These are phyloP conservation scores for Drosophila littoralis DNA, from an alignment of 1,140 invertebrate species.

Conservation along the genomic window DNA sequence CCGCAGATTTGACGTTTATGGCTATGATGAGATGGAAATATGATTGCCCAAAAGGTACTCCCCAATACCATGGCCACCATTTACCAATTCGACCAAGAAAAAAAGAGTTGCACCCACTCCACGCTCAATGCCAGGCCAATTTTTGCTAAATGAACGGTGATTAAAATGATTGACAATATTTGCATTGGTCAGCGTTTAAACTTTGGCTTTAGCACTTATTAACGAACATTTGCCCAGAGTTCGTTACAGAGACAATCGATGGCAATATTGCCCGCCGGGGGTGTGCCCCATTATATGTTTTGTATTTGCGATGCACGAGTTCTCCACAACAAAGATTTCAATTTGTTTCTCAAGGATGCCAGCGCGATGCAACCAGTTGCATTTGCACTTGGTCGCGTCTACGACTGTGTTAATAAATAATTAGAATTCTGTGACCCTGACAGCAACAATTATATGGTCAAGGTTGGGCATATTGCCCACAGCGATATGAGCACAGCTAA, in stretches of 20 bases:
- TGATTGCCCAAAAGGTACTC: constrained; percentile 52
- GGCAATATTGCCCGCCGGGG: constrained; percentile 44
- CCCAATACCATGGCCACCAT: constrained; percentile 19
- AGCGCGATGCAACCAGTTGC: constrained; percentile 21
- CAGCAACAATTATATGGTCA: constrained; percentile 70
- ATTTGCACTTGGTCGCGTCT: constrained; percentile 25
- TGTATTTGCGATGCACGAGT: constrained; percentile 48
- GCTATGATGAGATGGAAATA: constrained; percentile 61
- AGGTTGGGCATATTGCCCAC: constrained; percentile 50
- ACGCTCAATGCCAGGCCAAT: constrained; percentile 43
- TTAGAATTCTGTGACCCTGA: constrained; percentile 63
- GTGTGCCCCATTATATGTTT: constrained; percentile 56
- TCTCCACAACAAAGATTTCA: constrained; percentile 48
- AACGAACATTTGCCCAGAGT: not conserved
- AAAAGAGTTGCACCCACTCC: constrained; percentile 55
- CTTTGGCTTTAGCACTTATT: constrained; percentile 46
- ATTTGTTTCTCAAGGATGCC: constrained; percentile 67
- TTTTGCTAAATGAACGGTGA: constrained; percentile 65
- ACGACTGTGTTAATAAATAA: constrained; percentile 21
- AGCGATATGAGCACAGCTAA: constrained; percentile 36
- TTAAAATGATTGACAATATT: constrained; percentile 71
- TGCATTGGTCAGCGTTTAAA: constrained; percentile 67
- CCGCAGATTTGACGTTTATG: constrained; percentile 43
- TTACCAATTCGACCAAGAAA: constrained; percentile 16
- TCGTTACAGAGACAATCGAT: constrained; percentile 17